Percentiles rank a stretch among this genome's conserved stretches.
Evolutionary conservation across 2,888 invertebrate species (phyloP).

Genomic region (Dioctria rufipes): DNA sequence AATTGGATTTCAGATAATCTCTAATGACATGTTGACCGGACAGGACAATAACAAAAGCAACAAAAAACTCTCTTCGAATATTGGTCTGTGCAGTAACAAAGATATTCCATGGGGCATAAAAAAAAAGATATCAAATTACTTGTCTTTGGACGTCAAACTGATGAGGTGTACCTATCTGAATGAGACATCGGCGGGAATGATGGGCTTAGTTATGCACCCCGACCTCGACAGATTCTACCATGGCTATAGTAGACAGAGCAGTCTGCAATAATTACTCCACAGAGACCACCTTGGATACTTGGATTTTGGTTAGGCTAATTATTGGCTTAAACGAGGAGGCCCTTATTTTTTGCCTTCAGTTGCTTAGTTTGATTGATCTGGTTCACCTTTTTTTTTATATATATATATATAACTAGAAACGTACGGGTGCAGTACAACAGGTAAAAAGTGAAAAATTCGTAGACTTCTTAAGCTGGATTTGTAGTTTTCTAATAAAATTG

Average conservation of each 20-base stretch:
- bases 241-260: constrained; percentile 6
- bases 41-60: not conserved
- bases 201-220: not conserved
- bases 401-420: not conserved
- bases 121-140: constrained; percentile 49
- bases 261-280: constrained; percentile 38
- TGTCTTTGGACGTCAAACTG: constrained; percentile 27
- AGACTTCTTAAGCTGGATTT: constrained; percentile 30
- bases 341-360: constrained; percentile 30
- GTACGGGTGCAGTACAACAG: constrained; percentile 20
- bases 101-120: not conserved
- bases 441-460: not conserved
- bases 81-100: constrained; percentile 41
- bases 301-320: constrained; percentile 20
- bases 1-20: constrained; percentile 51
- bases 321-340: constrained; percentile 23
- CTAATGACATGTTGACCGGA: constrained; percentile 45
- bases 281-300: constrained; percentile 29
- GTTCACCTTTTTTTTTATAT: constrained; percentile 2
- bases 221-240: not conserved
- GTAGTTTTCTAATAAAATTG: constrained; percentile 22
- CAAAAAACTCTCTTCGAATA: constrained; percentile 44
- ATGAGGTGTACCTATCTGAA: constrained; percentile 26
- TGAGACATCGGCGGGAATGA: constrained; percentile 37
- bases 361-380: constrained; percentile 28